These are phyloP conservation scores for Pungitius pungitius DNA, from an alignment of 2,113 vertebrate species.

Conservation along the genomic window DNA sequence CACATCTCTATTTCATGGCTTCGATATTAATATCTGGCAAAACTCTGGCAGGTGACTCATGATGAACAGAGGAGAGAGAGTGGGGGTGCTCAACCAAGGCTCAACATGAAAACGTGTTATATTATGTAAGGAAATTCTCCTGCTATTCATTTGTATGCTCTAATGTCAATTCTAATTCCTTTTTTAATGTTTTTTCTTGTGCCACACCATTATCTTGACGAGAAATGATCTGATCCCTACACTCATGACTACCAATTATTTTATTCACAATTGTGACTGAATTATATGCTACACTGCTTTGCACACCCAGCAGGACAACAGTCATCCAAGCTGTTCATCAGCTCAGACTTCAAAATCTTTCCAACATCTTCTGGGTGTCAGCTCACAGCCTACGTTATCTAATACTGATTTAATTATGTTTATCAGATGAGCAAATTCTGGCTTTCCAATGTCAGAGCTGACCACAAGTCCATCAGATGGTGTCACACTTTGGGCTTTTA, in stretches of 20 bases:
- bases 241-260: constrained; percentile 22
- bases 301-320: constrained; percentile 16
- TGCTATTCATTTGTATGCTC: constrained; percentile 1
- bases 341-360: not conserved
- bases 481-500: not conserved
- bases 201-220: constrained; percentile 1
- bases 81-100: not conserved
- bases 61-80: constrained; percentile 10
- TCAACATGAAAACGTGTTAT: not conserved
- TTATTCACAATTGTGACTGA: constrained; percentile 12
- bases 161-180: not conserved
- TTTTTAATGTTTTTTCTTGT: not conserved
- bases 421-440: not conserved
- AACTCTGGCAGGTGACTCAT: constrained; percentile 51
- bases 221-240: constrained; percentile 22
- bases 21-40: constrained; percentile 45
- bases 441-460: not conserved
- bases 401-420: not conserved
- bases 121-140: constrained; percentile 1
- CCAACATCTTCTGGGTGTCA: not conserved
- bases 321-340: constrained; percentile 21
- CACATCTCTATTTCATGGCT: constrained; percentile 33
- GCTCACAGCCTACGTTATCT: not conserved
- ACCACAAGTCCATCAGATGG: not conserved
- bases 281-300: constrained; percentile 40